Evolutionary conservation across 2,797 vertebrate genomes (phyloP), one percentile per base, ranked within the genome.

Genomic region (Sternarchorhynchus goeldii): DNA sequence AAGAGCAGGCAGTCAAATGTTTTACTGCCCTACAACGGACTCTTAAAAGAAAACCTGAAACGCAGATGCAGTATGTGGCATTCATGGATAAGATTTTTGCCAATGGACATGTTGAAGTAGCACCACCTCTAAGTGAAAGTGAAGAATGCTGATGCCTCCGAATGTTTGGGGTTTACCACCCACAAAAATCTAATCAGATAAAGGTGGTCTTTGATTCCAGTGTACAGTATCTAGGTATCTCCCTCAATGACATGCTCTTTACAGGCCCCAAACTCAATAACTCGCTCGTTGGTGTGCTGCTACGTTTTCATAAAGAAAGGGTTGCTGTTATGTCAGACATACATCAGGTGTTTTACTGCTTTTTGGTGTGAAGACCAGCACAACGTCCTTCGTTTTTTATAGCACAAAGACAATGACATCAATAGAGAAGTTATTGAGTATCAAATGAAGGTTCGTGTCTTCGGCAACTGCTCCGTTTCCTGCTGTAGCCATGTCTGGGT

Each of bases 191-290:
- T 3, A n/a, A 34, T 3, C 60, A 77, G 17, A 77, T 73, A 18
- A 72, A 62, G 34, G 59, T 81, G 62, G 25, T 81, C 1, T 81
- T 76, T 21, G 60, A 81, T n/a, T 77, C 55, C 3, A 57, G 80
- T 5, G 14, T 25, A 25, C 25, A 25, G 25, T 25, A 25, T 25
- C 25, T 25, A 25, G 25, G 25, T 25, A 25, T 77, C 18, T 68
- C 62, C 5, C 29, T 81, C 2, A 77, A 62, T 4, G 5, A 73
- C 29, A 55, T 68, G 14, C 7, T n/a, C 66, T 25, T 25, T 25
- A 25, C 25, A 25, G 25, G 25, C 25, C 25, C 25, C 25, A 1
- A 25, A 1, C 25, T 25, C 25, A 25, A 25, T 25, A 25, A 25
- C 25, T 25, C 25, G 25, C 25, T 25, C 10, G 7, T 66, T 1